phyloP scores from a whole-genome alignment of 2,888 invertebrate genomes.

The Sepioteuthis lessoniana region DNA sequence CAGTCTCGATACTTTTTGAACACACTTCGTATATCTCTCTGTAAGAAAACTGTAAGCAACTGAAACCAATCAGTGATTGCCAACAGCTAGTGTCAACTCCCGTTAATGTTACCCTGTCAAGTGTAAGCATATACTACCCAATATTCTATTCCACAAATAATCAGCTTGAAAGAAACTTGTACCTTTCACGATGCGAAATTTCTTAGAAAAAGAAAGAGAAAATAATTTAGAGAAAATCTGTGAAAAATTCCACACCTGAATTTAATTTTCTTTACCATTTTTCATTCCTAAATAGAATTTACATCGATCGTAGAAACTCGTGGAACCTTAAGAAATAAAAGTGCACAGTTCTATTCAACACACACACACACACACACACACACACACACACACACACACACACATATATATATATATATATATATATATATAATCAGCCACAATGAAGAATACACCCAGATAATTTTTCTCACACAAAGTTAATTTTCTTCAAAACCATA shows the following conservation, averaged over 20 bases:
- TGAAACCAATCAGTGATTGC: background rate
- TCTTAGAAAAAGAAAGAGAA: background rate
- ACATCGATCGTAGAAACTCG: background rate
- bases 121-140: no score
- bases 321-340: background rate
- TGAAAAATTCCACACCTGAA: background rate
- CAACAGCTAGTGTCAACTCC: no score
- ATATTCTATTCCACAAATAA: background rate
- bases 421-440: background rate
- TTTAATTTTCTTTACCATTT: background rate
- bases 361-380: background rate
- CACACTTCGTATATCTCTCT: no score
- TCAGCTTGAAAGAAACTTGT: no score
- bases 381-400: background rate
- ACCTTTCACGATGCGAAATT: no score
- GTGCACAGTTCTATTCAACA: background rate
- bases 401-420: constrained; percentile 33
- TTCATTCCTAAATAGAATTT: background rate
- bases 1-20: no score
- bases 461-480: background rate
- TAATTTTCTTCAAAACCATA: no score
- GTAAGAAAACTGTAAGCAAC: no score
- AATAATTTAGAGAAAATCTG: background rate
- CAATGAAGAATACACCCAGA: background rate
- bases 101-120: no score